Base-by-base conservation (phyloP, 2,888 invertebrate genomes). In the Macrosoma leucophasiata region DNA sequence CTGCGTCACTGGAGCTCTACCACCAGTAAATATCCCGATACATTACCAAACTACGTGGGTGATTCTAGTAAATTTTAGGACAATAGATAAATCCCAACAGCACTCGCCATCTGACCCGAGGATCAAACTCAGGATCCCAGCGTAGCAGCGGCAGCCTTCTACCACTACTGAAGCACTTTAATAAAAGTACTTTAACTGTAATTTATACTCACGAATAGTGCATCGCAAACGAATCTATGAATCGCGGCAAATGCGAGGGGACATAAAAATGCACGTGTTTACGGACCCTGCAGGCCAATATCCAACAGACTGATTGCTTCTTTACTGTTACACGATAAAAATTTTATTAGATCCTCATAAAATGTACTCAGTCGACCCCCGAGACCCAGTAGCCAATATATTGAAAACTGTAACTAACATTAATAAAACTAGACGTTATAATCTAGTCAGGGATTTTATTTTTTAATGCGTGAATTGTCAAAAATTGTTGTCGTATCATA, bases 311-410 rank as follows among this genome's bases (percentile, higher is more conserved):
- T 78, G 84, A 84, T 84, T 82, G 84, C 82, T 82, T 81, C 81
- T 84, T 84, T 84, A 82, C 78, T 81, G 78, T 82, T 82, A 84
- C 84, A 84, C 82, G 73, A 82, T 84, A 84, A 84, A 79, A 68
- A 9, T 73, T 82, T 82, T 84, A 84, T 81, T 81, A 72, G 74
- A 69, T 66, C 74, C 65, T 65, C 77, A 66, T 82, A 79, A 84
- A 82, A 67, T 76, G 70, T 77, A 74, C 81, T 58, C 62, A 63
- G 70, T 74, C 72, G 76, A 76, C 62, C 69, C 67, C 69, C 67
- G 72, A 62, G 71, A 68, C 74, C 75, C 70, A 71, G 71, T 76
- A 74, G 73, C 78, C 78, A 79, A 81, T 82, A 79, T 78, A 79
- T 70, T 71, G 72, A 53, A 69, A 77, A 78, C 72, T 76, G 78